Conservation (phyloP, 2,888 invertebrate species). For the Lepidonotus clava region DNA sequence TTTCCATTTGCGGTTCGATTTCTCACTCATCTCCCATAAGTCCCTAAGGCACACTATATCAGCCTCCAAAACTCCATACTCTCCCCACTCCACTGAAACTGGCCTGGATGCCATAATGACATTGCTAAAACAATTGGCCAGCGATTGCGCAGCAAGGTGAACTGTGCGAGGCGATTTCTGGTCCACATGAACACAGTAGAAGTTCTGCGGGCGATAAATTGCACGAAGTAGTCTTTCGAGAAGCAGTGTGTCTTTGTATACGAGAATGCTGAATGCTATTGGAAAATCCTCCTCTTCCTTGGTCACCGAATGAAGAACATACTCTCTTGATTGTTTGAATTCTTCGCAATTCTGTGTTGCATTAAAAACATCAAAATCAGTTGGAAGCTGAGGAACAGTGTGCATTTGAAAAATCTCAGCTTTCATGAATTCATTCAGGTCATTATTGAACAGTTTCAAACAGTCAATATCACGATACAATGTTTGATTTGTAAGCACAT, state of each 20-base stretch:
- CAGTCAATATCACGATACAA: background rate
- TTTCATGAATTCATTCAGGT: background rate
- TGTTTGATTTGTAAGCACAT: background rate
- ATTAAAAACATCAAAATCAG: background rate
- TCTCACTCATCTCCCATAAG: constrained; percentile 46
- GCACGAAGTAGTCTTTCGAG: constrained; percentile 72
- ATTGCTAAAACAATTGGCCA: constrained; percentile 71
- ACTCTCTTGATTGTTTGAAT: constrained; percentile 41
- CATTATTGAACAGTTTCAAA: background rate
- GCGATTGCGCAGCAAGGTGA: constrained; percentile 63
- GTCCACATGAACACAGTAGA: constrained; percentile 78
- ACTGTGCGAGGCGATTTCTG: constrained; percentile 66
- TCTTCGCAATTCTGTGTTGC: constrained; percentile 33
- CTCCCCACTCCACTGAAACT: constrained; percentile 65
- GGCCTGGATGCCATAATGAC: constrained; percentile 69
- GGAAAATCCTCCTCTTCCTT: constrained; percentile 70
- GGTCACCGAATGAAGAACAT: constrained; percentile 42
- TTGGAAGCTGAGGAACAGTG: background rate
- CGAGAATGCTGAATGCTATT: constrained; percentile 71
- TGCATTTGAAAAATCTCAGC: background rate
- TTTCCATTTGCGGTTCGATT: constrained; percentile 60
- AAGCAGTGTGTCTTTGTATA: constrained; percentile 69
- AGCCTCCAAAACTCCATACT: constrained; percentile 62
- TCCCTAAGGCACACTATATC: constrained; percentile 62
- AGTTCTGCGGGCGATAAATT: constrained; percentile 76